Base-by-base conservation (phyloP, 2,888 invertebrate species). In the Philonicus albiceps region DNA sequence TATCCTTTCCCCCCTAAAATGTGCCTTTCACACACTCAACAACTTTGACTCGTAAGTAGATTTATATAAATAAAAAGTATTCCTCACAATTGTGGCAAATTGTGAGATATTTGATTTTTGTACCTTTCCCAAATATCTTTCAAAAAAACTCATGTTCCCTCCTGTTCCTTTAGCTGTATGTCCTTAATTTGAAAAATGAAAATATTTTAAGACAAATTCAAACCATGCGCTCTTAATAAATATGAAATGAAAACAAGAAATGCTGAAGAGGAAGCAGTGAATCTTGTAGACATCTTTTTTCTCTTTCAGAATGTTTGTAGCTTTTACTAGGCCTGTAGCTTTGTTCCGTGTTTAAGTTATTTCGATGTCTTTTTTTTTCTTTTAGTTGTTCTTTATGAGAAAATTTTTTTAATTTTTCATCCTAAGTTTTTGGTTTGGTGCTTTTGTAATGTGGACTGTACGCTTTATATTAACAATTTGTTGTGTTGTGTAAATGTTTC, bases 251-350 rank as follows among this genome's bases (percentile, higher is more conserved):
- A 84, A 31, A 40, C 19, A 43, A 74, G 40, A 74, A 76, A 75
- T 86, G 55, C 74, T 86, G 75, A 73, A 85, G 85, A 85, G 74
- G 85, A 85, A 85, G 72, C 85, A 85, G 43, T 73, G 72, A 43
- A 85, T 73, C 27, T 85, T 85, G 64, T 85, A 34, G 72, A 83
- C 83, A 83, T 83, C 83, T 83, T 83, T 83, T 83, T 83, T 83
- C 83, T 83, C 55, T 72, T 64, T 31, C 40, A 64, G 19, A 78
- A 78, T 53, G 37, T 86, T 53, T 76, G 76, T 76, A 76, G 37
- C 34, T 76, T 76, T 34, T 3, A 64, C 64, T 80, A 80, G 80
- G 49, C 27, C 53, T 64, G 64, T 64, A 53, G 19, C 11, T 75
- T 86, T 86, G 13, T 40, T 85, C 11, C 43, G 72, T 73, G 43